phyloP scores from a whole-genome alignment of 2,888 invertebrate genomes.

The Scaptomyza tumidula region DNA sequence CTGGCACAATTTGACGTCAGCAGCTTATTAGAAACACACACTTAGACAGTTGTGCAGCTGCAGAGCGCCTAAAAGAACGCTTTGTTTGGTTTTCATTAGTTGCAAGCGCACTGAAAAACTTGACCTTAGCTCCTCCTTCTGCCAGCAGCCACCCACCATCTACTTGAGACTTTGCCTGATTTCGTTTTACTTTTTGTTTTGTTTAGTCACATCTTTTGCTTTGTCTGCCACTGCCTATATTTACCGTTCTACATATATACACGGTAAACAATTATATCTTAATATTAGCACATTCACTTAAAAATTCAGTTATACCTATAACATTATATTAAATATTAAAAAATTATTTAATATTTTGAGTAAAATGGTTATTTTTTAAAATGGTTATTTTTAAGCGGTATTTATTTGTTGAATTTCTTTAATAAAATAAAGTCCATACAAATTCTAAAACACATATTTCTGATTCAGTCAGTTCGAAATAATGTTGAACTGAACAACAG shows the following conservation, averaged over 20 bases:
- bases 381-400: no score
- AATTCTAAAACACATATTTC: no score
- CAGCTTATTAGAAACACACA: slow-evolving; percentile 28
- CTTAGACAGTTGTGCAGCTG: slow-evolving; percentile 42
- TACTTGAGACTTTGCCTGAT: not conserved
- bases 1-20: slow-evolving; percentile 20
- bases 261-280: not conserved
- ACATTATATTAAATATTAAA: no score
- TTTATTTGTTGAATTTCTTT: no score
- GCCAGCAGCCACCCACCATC: no score
- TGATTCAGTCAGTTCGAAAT: no score
- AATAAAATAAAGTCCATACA: no score
- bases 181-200: slow-evolving; percentile 10
- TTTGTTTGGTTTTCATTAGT: slow-evolving; percentile 76
- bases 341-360: no score
- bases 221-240: slow-evolving; percentile 40
- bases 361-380: no score
- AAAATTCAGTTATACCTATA: no score
- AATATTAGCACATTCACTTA: not conserved
- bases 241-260: slow-evolving; percentile 29
- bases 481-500: not conserved
- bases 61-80: slow-evolving; percentile 58
- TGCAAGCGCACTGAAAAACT: slow-evolving; percentile 33
- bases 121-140: slow-evolving; percentile 18
- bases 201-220: slow-evolving; percentile 22